These are phyloP conservation scores for Phoebastria nigripes DNA, from an alignment of 2,797 vertebrate genomes.

Conservation along the genomic window DNA sequence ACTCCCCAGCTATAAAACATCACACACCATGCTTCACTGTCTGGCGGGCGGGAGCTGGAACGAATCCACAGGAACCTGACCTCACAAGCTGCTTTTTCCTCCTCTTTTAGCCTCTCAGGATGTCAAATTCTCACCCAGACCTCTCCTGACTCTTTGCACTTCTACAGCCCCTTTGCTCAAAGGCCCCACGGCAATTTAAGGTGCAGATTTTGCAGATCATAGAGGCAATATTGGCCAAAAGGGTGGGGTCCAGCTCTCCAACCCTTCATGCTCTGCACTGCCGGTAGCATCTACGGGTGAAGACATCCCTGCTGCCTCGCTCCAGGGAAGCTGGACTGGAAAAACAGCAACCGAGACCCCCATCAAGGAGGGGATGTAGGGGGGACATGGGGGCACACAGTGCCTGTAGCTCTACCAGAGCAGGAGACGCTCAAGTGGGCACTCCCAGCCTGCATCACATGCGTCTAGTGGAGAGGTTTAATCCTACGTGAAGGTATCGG, in stretches of 20 bases:
- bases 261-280: not conserved
- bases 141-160: not conserved
- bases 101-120: not conserved
- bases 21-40: fast-evolving
- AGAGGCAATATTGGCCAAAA: not conserved
- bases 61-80: not conserved
- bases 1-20: not conserved
- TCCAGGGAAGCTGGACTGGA: not conserved
- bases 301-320: not conserved
- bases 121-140: not conserved
- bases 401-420: not conserved
- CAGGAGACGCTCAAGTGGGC: not conserved
- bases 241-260: not conserved
- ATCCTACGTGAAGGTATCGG: not conserved
- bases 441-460: not conserved
- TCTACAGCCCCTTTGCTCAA: not conserved
- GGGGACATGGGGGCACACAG: not conserved
- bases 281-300: not conserved
- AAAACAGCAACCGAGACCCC: not conserved
- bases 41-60: not conserved
- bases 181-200: fast-evolving
- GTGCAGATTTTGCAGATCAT: not conserved
- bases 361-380: not conserved
- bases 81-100: not conserved
- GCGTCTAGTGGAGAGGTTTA: not conserved